Evolutionary conservation across 2,113 vertebrate species (phyloP).

Genomic region (Hyperopisus bebe): DNA sequence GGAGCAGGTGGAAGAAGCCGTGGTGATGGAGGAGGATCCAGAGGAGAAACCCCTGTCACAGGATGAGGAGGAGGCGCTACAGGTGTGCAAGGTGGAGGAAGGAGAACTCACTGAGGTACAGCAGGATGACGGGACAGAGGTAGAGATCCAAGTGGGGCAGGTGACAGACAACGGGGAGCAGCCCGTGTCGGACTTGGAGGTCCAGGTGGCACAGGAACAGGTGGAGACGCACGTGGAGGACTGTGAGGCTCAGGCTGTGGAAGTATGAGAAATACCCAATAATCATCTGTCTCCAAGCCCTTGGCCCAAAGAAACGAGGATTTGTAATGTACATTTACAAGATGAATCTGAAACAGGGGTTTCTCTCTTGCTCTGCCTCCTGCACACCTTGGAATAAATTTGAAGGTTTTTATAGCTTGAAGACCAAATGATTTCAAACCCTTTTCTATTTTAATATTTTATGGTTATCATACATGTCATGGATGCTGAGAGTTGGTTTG

Average conservation of each 20-base stretch:
- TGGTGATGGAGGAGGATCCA: slow-evolving; percentile 74
- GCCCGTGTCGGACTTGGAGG: slow-evolving; percentile 62
- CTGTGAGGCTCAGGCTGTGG: slow-evolving; percentile 51
- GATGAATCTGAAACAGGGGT: not conserved
- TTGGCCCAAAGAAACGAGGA: not conserved
- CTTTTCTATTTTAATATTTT: slow-evolving; percentile 9
- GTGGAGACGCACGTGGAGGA: slow-evolving; percentile 71
- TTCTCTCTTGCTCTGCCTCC: not conserved
- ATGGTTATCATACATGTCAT: not conserved
- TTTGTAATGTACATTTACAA: not conserved
- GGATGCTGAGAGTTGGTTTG: not conserved
- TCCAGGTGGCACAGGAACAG: slow-evolving; percentile 67
- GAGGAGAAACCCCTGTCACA: slow-evolving; percentile 68
- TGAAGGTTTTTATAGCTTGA: slow-evolving; percentile 12
- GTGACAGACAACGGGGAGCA: slow-evolving; percentile 42
- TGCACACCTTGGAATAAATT: not conserved
- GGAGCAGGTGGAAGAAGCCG: slow-evolving; percentile 61
- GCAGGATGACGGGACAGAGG: slow-evolving; percentile 20
- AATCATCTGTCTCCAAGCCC: not conserved
- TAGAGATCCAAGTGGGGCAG: slow-evolving; percentile 59
- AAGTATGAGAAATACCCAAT: slow-evolving; percentile 32
- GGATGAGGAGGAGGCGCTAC: slow-evolving; percentile 67
- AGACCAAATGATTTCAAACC: slow-evolving; percentile 18
- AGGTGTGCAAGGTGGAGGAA: slow-evolving; percentile 39
- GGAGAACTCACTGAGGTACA: not conserved